phyloP scores from a whole-genome alignment of 1,140 invertebrate genomes.

The Lepidostoma basale region DNA sequence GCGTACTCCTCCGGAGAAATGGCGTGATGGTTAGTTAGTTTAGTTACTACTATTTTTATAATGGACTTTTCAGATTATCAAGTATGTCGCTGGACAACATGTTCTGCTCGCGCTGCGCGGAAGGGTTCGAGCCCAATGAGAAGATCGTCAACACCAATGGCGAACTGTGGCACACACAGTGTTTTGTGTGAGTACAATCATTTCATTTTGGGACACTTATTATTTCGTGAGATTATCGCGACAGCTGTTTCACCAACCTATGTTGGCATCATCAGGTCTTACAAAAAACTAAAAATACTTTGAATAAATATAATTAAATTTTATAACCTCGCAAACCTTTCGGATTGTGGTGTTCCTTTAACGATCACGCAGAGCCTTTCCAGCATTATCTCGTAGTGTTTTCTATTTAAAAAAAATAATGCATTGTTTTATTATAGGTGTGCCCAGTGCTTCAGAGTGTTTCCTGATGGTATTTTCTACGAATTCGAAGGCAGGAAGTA shows the following conservation, averaged over 20 bases:
- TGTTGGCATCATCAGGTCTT: no score
- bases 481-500: conserved; percentile 99
- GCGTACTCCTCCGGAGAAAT: no score
- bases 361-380: not conserved
- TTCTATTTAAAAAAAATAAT: not conserved
- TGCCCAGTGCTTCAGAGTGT: conserved; percentile 97
- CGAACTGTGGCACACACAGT: conserved; percentile 97
- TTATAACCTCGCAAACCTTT: no score
- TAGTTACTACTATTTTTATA: not conserved
- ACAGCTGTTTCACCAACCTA: no score
- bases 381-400: not conserved
- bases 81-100: conserved; percentile 86
- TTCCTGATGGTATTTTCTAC: conserved; percentile 97
- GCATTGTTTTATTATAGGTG: conserved; percentile 73
- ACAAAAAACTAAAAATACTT: no score
- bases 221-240: no score
- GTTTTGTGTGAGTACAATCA: conserved; percentile 92
- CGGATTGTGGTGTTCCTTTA: no score
- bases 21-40: no score
- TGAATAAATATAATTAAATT: no score
- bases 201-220: no score
- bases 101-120: conserved; percentile 92
- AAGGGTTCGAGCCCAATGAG: conserved; percentile 93
- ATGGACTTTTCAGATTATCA: conserved; percentile 65
- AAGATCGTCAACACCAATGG: conserved; percentile 99